Conservation (phyloP, 1,140 invertebrate genomes). For the Tyrophagus putrescentiae region DNA sequence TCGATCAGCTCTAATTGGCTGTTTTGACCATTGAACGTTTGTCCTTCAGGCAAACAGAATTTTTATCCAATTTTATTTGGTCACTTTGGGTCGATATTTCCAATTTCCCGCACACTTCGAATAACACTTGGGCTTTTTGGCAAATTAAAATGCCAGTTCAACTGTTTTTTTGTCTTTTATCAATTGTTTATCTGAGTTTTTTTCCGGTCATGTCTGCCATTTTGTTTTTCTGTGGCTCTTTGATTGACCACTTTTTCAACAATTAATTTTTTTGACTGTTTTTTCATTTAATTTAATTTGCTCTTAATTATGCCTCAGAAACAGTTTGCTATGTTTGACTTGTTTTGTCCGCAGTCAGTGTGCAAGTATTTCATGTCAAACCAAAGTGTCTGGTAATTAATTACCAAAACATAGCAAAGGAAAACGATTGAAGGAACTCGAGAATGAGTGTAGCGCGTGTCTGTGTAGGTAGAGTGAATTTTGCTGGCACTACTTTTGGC, state of each 20-base stretch:
- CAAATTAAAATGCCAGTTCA: too few species aligned
- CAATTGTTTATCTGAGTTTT: background rate
- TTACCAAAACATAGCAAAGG: too few species aligned
- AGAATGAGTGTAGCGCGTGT: too few species aligned
- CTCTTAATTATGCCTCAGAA: conserved; percentile 8
- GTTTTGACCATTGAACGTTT: background rate
- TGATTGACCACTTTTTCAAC: background rate
- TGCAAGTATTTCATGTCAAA: too few species aligned
- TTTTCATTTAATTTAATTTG: conserved; percentile 13
- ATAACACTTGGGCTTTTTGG: too few species aligned
- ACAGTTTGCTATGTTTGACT: background rate
- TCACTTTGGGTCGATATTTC: too few species aligned
- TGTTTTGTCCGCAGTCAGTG: background rate
- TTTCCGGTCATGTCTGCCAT: background rate
- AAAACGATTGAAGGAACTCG: too few species aligned
- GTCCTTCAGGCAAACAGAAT: background rate
- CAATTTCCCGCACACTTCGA: too few species aligned
- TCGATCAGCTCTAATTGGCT: background rate
- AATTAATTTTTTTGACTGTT: background rate
- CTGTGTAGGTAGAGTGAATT: too few species aligned
- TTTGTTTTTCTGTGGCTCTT: background rate
- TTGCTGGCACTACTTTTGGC: too few species aligned
- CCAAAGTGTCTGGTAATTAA: too few species aligned
- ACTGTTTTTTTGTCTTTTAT: too few species aligned
- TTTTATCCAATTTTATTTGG: background rate